Evolutionary conservation across 2,888 invertebrate species (phyloP), one percentile per base, ranked within the genome.

Genomic region (Volucella zonaria): DNA sequence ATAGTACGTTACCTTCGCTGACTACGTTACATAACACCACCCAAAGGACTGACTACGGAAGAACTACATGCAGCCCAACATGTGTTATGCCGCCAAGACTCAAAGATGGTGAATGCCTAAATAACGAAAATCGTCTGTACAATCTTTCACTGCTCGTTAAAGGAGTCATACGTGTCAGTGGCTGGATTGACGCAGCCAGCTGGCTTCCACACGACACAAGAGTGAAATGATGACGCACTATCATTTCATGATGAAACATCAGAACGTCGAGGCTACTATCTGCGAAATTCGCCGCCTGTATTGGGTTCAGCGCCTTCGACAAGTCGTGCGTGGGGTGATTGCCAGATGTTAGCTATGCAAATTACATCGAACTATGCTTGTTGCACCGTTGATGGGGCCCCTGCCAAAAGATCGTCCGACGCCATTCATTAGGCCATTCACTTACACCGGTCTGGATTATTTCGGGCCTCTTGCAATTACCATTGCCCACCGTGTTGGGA

Each of bases 221-320:
- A n/a, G n/a, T n/a, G n/a, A n/a, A n/a, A n/a, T 86, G 2, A 58
- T 82, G 0, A 15, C 31, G 1, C 4, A 31, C 6, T 31, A 31
- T 31, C 6, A 75, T 23, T 40, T 58, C 15, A 12, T 38, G 2
- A 86, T 81, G 68, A 68, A 66, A 42, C 79, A 86, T 31, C 76
- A 86, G 54, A 80, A 87, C 12, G 47, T 77, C 49, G 86, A 82
- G 54, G 79, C 82, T 3, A 77, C 61, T 66, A 86, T 86, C n/a
- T 47, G n/a, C 10, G 49, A 81, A 68, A 31, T 87, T 68, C 51
- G 70, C 3, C 4, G 3, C 62, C 62, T 38, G 14, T 77, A 59
- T 23, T 78, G 82, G 68, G 14, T 78, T 15, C 68, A 58, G 23
- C 52, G 45, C 6, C 8, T 78, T 11, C 38, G 73, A 40, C 52